phyloP scores from a whole-genome alignment of 2,888 invertebrate species.

The Tinea semifulvella region DNA sequence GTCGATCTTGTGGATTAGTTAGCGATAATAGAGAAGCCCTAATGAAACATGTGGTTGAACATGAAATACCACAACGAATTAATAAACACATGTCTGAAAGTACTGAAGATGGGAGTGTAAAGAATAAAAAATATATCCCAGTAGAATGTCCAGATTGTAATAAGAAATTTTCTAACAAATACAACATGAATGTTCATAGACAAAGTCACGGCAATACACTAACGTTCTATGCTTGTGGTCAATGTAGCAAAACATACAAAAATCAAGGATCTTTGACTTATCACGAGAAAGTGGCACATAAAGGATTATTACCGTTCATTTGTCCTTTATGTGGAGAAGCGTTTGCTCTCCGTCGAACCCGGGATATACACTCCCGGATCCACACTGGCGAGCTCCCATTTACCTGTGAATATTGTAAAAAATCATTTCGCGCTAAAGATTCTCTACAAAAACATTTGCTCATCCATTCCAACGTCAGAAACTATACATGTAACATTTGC shows the following conservation, averaged over 20 bases:
- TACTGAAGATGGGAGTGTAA: background rate
- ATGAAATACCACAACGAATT: constrained; percentile 21
- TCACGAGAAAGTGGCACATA: constrained; percentile 49
- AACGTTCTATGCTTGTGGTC: constrained; percentile 50
- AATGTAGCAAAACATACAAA: constrained; percentile 52
- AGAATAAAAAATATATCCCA: constrained; percentile 29
- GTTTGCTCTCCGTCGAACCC: constrained; percentile 46
- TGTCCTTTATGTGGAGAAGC: constrained; percentile 56
- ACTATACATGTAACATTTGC: constrained; percentile 39
- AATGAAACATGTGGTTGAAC: constrained; percentile 24
- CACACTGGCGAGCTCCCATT: constrained; percentile 58
- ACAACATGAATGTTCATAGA: constrained; percentile 55
- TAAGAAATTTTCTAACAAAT: constrained; percentile 54
- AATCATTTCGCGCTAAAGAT: constrained; percentile 37
- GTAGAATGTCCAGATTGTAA: constrained; percentile 57
- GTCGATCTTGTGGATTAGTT: constrained; percentile 29
- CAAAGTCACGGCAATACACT: constrained; percentile 33
- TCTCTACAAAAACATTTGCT: constrained; percentile 38
- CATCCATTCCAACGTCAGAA: constrained; percentile 37
- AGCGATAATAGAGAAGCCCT: constrained; percentile 23
- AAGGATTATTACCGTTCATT: constrained; percentile 40
- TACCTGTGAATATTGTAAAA: constrained; percentile 46
- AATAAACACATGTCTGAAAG: constrained; percentile 5
- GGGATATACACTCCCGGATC: constrained; percentile 44
- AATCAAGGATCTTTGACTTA: constrained; percentile 45